A percentile compares a stretch with the other conserved stretches of the same genome.
These are phyloP conservation scores for Umimayanthus kanabou DNA, from an alignment of 92 coral and sea anemone species.

Conservation along the genomic window DNA sequence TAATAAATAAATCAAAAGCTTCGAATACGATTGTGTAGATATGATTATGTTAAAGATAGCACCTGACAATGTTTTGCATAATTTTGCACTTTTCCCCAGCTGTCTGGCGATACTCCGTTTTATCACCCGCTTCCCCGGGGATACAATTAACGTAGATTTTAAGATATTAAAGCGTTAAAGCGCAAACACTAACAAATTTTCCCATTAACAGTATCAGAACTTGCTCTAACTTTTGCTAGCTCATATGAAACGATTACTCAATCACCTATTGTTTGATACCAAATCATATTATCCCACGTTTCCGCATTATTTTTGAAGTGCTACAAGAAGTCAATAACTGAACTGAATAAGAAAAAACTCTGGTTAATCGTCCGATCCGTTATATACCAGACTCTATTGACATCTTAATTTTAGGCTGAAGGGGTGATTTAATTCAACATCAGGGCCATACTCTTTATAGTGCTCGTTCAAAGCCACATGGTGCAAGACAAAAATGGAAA, in stretches of 20 bases:
- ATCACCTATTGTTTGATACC: not conserved
- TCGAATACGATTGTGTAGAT: not conserved
- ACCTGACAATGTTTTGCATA: not conserved
- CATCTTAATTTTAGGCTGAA: not conserved
- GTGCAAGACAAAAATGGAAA: not conserved
- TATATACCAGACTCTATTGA: not conserved
- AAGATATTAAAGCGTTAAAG: not conserved
- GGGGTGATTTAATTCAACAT: not conserved
- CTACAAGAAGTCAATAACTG: not conserved
- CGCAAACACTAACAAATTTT: not conserved
- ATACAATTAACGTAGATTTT: not conserved
- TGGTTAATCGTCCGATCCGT: not conserved
- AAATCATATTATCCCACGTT: constrained; percentile 3
- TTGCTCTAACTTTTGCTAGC: not conserved
- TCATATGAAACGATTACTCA: not conserved
- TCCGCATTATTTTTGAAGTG: not conserved
- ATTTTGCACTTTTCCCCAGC: not conserved
- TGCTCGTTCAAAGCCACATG: not conserved
- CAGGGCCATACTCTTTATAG: not conserved
- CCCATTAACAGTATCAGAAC: not conserved
- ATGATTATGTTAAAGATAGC: not conserved
- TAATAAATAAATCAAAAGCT: not conserved
- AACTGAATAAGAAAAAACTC: too few relatives aligned
- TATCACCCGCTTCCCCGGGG: not conserved
- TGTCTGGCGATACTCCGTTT: not conserved